phyloP scores from a whole-genome alignment of 2,797 vertebrate species.

The Acrossocheilus fasciatus region DNA sequence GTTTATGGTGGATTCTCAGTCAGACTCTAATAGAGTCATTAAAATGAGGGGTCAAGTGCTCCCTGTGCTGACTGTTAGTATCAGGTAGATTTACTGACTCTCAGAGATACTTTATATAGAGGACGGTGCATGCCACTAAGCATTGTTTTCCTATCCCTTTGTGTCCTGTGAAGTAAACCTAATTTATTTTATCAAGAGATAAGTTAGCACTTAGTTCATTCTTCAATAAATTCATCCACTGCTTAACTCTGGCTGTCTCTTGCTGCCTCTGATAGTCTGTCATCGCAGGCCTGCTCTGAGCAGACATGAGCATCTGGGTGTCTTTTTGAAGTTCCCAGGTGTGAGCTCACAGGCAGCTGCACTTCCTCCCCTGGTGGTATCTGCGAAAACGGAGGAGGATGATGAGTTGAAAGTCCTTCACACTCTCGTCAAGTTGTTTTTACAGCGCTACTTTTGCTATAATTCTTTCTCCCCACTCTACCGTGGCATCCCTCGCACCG shows the following conservation, averaged over 20 bases:
- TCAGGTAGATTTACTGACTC: slow-evolving; percentile 38
- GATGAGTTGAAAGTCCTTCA: slow-evolving; percentile 73
- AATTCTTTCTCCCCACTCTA: slow-evolving; percentile 9
- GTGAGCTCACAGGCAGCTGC: slow-evolving; percentile 73
- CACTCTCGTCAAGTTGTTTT: slow-evolving; percentile 60
- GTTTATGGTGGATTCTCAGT: slow-evolving; percentile 53
- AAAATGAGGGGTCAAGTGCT: slow-evolving; percentile 51
- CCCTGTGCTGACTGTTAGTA: slow-evolving; percentile 33
- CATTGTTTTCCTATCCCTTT: neutral
- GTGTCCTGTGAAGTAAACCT: neutral
- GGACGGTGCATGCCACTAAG: neutral
- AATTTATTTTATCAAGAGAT: neutral
- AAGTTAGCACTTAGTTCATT: neutral
- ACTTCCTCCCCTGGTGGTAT: slow-evolving; percentile 63
- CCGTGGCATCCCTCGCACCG: slow-evolving; percentile 32
- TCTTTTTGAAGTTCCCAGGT: slow-evolving; percentile 78
- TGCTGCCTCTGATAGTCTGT: slow-evolving; percentile 50
- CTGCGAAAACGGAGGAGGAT: slow-evolving; percentile 66
- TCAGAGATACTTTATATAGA: slow-evolving; percentile 7
- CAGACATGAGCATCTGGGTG: slow-evolving; percentile 73
- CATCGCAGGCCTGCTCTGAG: slow-evolving; percentile 40
- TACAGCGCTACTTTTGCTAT: neutral
- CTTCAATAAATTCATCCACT: slow-evolving; percentile 7
- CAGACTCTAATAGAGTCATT: slow-evolving; percentile 52
- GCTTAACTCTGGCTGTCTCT: slow-evolving; percentile 11